A percentile compares a stretch with the other conserved stretches of the same genome.
Conservation (phyloP, 2,888 invertebrate genomes). For the Blastobasis lacticolella region DNA sequence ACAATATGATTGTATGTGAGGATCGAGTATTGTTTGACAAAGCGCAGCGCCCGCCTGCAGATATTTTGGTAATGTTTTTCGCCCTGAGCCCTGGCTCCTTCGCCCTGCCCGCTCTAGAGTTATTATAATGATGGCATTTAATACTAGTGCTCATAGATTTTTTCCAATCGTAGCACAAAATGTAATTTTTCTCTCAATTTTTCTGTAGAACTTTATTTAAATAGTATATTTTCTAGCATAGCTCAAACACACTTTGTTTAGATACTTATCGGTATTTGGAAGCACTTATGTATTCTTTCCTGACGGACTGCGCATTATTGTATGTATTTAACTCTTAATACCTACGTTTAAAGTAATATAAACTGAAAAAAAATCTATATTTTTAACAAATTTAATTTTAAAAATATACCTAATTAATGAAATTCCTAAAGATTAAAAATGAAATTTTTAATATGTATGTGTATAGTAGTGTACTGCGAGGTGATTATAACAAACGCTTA, state of each 20-base stretch:
- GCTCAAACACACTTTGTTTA: conserved; percentile 40
- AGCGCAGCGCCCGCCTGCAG: conserved; percentile 51
- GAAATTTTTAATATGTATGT: conserved; percentile 67
- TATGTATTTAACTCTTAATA: conserved; percentile 43
- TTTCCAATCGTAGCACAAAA: conserved; percentile 54
- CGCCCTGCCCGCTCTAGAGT: conserved; percentile 27
- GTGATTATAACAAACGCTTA: conserved; percentile 54
- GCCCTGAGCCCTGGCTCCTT: neutral
- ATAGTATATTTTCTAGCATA: conserved; percentile 45
- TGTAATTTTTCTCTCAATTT: conserved; percentile 43
- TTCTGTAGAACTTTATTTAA: conserved; percentile 42
- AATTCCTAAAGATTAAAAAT: conserved; percentile 68
- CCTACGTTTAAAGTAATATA: conserved; percentile 53
- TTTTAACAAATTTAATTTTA: conserved; percentile 69
- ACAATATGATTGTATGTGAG: conserved; percentile 42
- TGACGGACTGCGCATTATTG: conserved; percentile 40
- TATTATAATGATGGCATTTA: conserved; percentile 51
- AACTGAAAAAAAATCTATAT: conserved; percentile 61
- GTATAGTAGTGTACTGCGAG: conserved; percentile 63
- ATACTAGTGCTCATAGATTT: conserved; percentile 53
- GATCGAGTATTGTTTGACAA: conserved; percentile 30
- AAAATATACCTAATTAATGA: conserved; percentile 64
- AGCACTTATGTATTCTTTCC: conserved; percentile 30
- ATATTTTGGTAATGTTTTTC: conserved; percentile 63
- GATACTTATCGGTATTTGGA: conserved; percentile 23